Evolutionary conservation across 64 coral and sea anemone genomes (phyloP).

Genomic region (Actinia equina): DNA sequence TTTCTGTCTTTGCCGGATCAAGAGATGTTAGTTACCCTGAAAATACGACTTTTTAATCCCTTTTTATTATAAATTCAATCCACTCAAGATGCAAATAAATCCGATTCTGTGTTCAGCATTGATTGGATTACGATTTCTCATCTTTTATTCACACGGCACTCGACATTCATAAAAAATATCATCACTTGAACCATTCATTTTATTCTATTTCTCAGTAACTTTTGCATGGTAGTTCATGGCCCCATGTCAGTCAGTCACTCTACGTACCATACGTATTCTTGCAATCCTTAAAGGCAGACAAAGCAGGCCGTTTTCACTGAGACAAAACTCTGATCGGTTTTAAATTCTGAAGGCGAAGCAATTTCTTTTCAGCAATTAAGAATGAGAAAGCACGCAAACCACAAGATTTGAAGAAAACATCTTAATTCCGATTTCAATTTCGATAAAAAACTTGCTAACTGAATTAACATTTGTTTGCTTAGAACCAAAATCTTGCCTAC

Average conservation of each 20-base stretch:
- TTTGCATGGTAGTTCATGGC: too few species aligned
- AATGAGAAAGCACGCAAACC: not conserved
- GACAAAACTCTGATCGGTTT: too few species aligned
- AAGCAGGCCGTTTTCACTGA: too few species aligned
- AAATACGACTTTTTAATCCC: not conserved
- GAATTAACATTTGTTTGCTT: not conserved
- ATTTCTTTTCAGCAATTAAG: not conserved
- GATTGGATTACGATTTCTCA: not conserved
- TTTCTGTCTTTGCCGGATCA: too few species aligned
- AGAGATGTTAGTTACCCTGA: not conserved
- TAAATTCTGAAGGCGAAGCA: not conserved
- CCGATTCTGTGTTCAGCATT: not conserved
- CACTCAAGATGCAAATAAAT: not conserved
- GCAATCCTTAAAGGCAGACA: too few species aligned
- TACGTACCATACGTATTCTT: too few species aligned
- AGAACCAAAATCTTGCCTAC: not conserved
- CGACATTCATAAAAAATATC: not conserved
- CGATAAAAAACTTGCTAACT: not conserved
- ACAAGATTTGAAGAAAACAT: not conserved
- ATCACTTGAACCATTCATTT: too few species aligned
- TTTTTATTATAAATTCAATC: not conserved
- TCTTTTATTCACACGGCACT: not conserved
- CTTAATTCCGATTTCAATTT: conserved; percentile 1
- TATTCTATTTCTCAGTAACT: too few species aligned
- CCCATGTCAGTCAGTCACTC: too few species aligned